Evolutionary conservation across 35 echinoderm and acorn worm species (phyloP), one percentile per base, ranked within the genome.

Genomic region (Anneissia japonica): DNA sequence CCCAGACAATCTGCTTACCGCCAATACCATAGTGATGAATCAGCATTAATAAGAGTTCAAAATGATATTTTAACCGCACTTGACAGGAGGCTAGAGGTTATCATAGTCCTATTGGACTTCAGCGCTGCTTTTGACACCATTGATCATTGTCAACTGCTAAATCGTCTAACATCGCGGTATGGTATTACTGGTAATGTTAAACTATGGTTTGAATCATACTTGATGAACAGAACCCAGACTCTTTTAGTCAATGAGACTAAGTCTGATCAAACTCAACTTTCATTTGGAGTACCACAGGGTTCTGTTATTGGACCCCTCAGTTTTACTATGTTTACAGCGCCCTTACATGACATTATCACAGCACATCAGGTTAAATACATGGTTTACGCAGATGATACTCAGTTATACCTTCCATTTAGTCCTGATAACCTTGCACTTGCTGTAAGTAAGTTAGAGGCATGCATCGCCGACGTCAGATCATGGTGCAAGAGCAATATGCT

Each of bases 341-440:
- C 88, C 16, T 39, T 88, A 39, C 45, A 95, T 19, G 76, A 91
- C 72, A 95, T 95, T 16, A 95, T 95, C 13, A 36, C 77, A 32
- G 72, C 73, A 34, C 85, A 95, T 79, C 76, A 43, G 23, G 9
- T 95, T 0, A 17, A 91, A 23, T 82, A 28, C 16, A 95, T 91
- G 89, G 80, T 87, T 0, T 95, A 91, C 88, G 84, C 84, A 33
- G 93, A 95, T 10, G 81, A 95, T 64, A 88, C 89, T 74, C 92
- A 90, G 55, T 34, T 84, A 29, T 84, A 74, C 29, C 21, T 72
- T 0, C 56, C 82, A 7, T 84, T 73, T 23, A 6, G 74, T 74
- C 82, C 55, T 14, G 17, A 74, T n/a, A 17, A 84, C 36, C 82
- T 43, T 17, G 29, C 37, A n/a, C 17, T 35, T 4, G 82, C 46